phyloP scores from a whole-genome alignment of 2,113 vertebrate genomes.

The Camelus dromedarius region DNA sequence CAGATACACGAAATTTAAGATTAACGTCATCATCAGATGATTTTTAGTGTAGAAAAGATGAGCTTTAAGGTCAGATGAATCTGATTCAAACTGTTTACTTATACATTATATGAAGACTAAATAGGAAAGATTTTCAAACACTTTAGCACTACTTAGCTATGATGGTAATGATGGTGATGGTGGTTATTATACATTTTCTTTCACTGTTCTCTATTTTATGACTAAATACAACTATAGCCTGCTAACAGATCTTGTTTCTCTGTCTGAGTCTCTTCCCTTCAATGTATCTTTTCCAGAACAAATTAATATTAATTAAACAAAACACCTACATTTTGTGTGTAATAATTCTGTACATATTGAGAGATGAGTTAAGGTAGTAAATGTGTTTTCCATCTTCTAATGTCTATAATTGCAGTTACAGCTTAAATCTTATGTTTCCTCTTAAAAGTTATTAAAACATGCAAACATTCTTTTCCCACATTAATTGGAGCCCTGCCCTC shows the following conservation, averaged over 20 bases:
- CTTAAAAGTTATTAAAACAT: slow-evolving; percentile 82
- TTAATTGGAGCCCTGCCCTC: slow-evolving; percentile 81
- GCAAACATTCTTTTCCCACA: slow-evolving; percentile 70
- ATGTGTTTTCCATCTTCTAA: slow-evolving; percentile 35
- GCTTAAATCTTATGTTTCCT: slow-evolving; percentile 73
- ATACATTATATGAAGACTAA: not conserved
- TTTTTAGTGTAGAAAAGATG: not conserved
- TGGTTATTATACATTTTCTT: not conserved
- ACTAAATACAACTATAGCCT: not conserved
- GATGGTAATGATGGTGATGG: not conserved
- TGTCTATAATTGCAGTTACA: slow-evolving; percentile 71
- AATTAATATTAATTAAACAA: slow-evolving; percentile 54
- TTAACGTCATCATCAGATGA: not conserved
- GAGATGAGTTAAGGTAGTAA: slow-evolving; percentile 58
- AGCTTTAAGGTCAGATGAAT: not conserved
- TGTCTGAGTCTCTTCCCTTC: not conserved
- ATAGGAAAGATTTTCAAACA: not conserved
- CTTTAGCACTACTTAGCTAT: not conserved
- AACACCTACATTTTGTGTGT: slow-evolving; percentile 25
- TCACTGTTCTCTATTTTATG: not conserved
- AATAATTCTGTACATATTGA: slow-evolving; percentile 56
- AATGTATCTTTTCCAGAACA: not conserved
- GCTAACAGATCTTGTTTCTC: not conserved
- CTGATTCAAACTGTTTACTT: not conserved
- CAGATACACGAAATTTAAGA: not conserved